Base-by-base conservation (phyloP, 1,140 invertebrate species). In the Sipha flava region DNA sequence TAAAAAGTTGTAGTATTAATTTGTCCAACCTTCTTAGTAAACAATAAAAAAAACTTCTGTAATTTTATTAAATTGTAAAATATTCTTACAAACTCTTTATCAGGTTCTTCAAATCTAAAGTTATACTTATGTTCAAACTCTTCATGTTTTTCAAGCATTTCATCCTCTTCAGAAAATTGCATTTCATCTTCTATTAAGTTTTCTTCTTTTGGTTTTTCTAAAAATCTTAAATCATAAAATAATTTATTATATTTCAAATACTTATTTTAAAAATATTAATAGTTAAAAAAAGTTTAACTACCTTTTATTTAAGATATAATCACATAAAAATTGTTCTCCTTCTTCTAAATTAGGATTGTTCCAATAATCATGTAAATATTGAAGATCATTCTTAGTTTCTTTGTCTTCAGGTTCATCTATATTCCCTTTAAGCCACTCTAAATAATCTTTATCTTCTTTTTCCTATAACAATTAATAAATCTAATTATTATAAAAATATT, bases 51-150 rank as follows among this genome's bases (percentile, higher is more conserved):
- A 5, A 82, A 49, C n/a, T 29, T 80, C 70, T 73, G 81, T 84
- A 59, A 62, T 62, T 31, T 3, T 21, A 43, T 2, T 70, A 70
- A 10, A 43, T 23, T 26, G 16, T 12, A 70, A 34, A 7, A 47
- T 4, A 34, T 62, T 29, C 68, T 75, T 57, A 95, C 92, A 88
- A 96, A 97, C 83, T 98, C 94, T 70, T 92, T 89, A 87, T 98
- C 96, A 0, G 96, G 96, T 86, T 98, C 96, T 87, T 99, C 95
- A 87, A 93, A 99, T 82, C 97, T 89, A 85, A 97, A 98, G 87
- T 98, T 98, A 84, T 93, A 98, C 84, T 98, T 97, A 43, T 94
- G 89, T 84, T 98, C 97, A 88, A 98, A 98, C 85, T 93, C 89
- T 62, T 95, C 93, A 84, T 96, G 94, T 82, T 93, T 90, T 64